A percentile compares a stretch with the other conserved stretches of the same genome.
These are phyloP conservation scores for Polietes domitor DNA, from an alignment of 2,888 invertebrate genomes.

Conservation along the genomic window DNA sequence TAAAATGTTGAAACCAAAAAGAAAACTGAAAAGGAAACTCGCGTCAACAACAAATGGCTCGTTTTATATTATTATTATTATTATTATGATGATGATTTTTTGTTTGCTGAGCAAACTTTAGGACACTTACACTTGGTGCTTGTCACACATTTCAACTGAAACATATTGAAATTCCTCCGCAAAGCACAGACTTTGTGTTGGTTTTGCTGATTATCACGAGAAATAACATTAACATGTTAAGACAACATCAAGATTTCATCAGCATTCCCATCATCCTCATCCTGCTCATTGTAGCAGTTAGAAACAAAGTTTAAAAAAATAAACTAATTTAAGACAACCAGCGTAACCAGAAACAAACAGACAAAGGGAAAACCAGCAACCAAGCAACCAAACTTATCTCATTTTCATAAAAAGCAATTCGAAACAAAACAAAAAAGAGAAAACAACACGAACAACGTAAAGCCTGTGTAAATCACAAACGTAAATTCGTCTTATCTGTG, in stretches of 20 bases:
- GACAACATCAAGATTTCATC: not conserved
- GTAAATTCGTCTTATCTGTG: slow-evolving; percentile 6
- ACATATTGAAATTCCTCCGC: not conserved
- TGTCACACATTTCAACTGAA: not conserved
- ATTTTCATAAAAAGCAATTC: slow-evolving; percentile 1
- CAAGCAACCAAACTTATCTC: slow-evolving; percentile 14
- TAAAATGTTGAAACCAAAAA: not conserved
- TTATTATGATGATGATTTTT: too few species aligned
- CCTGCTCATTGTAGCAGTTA: not conserved
- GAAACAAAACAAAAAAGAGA: not conserved
- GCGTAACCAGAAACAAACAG: not conserved
- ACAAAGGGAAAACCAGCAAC: not conserved
- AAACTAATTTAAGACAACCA: slow-evolving; percentile 16
- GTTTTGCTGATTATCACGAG: not conserved
- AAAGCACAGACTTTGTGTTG: not conserved
- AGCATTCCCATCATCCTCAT: not conserved
- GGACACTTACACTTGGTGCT: not conserved
- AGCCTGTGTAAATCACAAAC: not conserved
- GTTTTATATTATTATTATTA: not conserved
- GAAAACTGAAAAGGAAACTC: not conserved
- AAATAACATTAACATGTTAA: slow-evolving; percentile 8
- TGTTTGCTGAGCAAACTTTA: too few species aligned
- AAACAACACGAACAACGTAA: not conserved
- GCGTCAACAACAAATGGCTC: not conserved
- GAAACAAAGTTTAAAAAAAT: not conserved